These are phyloP conservation scores for Barbus barbus DNA, from an alignment of 2,113 vertebrate genomes.

Conservation along the genomic window DNA sequence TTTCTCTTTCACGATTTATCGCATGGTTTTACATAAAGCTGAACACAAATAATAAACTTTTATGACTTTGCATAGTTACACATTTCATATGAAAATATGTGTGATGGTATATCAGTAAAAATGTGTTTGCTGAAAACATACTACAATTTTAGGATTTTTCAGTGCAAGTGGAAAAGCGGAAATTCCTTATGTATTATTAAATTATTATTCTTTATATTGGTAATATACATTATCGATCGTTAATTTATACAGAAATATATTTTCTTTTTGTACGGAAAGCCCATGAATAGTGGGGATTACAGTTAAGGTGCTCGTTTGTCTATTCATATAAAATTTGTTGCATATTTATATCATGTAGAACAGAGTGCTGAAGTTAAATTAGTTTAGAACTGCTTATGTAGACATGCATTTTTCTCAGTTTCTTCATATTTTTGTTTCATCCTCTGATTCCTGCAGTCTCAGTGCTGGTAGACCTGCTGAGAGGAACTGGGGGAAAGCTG, in stretches of 20 bases:
- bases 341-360: neutral
- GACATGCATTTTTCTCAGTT: neutral
- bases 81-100: neutral
- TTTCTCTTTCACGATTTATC: neutral
- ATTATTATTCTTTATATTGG: neutral
- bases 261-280: neutral
- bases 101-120: neutral
- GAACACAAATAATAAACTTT: neutral
- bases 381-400: neutral
- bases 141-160: neutral
- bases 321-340: neutral
- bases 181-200: neutral
- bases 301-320: neutral
- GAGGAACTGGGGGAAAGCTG: constrained; percentile 8
- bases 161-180: too few relatives aligned
- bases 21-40: neutral
- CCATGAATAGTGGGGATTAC: neutral
- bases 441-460: constrained; percentile 4
- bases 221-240: neutral
- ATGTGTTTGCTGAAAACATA: neutral
- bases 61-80: neutral
- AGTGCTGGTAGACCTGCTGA: neutral
- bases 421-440: neutral
- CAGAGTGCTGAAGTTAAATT: neutral
- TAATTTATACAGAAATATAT: neutral